These are phyloP conservation scores for Xyliphius kryptos DNA, from an alignment of 2,113 vertebrate genomes.

Conservation along the genomic window DNA sequence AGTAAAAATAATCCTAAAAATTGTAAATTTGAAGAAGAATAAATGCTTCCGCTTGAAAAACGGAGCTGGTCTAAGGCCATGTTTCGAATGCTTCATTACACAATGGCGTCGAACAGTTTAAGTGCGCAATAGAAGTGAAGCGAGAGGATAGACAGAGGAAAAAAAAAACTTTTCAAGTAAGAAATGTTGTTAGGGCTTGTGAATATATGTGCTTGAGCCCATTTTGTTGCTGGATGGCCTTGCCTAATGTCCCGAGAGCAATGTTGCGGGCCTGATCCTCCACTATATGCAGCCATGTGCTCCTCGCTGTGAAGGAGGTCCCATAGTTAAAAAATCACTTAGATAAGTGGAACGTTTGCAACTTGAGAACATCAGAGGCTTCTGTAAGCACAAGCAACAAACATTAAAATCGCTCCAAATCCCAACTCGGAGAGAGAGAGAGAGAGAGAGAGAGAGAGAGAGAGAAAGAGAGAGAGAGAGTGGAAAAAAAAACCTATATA, in stretches of 20 bases:
- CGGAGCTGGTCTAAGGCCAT: conserved; percentile 2
- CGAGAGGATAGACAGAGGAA: background rate
- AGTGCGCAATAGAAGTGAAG: background rate
- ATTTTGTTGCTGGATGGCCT: conserved; percentile 45
- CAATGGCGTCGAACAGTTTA: background rate
- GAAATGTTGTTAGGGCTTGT: conserved; percentile 41
- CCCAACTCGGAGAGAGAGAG: conserved; percentile 40
- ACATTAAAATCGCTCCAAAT: conserved; percentile 49
- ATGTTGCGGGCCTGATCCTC: conserved; percentile 54
- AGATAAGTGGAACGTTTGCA: conserved; percentile 50
- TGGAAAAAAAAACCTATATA: too few relatives aligned
- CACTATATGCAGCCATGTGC: conserved; percentile 65
- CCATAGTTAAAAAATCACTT: conserved; percentile 70
- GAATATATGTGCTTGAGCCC: conserved; percentile 34
- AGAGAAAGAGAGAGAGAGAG: too few relatives aligned
- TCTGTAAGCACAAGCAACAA: conserved; percentile 47
- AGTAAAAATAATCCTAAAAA: background rate
- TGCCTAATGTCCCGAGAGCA: conserved; percentile 57
- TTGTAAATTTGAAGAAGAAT: too few relatives aligned
- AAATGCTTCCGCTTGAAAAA: background rate
- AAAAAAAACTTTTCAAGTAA: conserved; percentile 33
- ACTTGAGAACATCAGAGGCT: conserved; percentile 45
- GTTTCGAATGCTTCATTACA: conserved; percentile 16
- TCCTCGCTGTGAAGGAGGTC: conserved; percentile 69
- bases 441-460: too few relatives aligned